phyloP scores from a whole-genome alignment of 2,888 invertebrate species.

The Busseola fusca region DNA sequence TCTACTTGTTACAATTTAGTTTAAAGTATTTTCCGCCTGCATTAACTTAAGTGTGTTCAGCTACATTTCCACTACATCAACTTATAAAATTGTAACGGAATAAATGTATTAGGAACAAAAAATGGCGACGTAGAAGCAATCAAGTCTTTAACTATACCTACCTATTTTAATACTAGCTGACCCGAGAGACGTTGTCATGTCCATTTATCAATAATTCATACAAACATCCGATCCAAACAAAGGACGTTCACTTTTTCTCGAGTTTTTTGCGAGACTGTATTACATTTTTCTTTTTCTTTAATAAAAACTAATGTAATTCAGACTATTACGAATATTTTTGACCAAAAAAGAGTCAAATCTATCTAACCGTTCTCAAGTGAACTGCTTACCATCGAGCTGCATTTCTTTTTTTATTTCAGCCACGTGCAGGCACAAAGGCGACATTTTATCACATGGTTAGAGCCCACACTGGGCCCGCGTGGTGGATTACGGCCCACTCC shows the following conservation, averaged over 20 bases:
- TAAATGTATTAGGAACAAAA: not conserved
- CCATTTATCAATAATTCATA: not conserved
- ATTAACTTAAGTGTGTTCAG: not conserved
- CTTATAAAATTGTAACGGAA: not conserved
- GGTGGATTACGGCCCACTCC: too few species aligned
- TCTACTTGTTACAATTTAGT: conserved; percentile 11
- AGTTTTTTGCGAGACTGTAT: not conserved
- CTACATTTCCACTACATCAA: not conserved
- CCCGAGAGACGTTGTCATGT: not conserved
- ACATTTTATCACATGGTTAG: too few species aligned
- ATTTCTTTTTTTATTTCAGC: not conserved
- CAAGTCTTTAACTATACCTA: not conserved
- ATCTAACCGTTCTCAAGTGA: not conserved
- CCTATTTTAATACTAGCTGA: not conserved
- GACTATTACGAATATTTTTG: not conserved
- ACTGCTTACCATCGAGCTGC: too few species aligned
- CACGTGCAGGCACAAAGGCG: too few species aligned
- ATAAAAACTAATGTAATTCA: not conserved
- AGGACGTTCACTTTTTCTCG: not conserved
- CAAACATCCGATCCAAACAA: not conserved
- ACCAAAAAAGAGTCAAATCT: not conserved
- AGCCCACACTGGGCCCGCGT: too few species aligned
- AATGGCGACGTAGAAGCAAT: not conserved
- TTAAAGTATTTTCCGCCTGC: conserved; percentile 7
- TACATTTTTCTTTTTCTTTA: not conserved